Conservation (phyloP, 23 tunicate species). For the Oikopleura albicans region DNA sequence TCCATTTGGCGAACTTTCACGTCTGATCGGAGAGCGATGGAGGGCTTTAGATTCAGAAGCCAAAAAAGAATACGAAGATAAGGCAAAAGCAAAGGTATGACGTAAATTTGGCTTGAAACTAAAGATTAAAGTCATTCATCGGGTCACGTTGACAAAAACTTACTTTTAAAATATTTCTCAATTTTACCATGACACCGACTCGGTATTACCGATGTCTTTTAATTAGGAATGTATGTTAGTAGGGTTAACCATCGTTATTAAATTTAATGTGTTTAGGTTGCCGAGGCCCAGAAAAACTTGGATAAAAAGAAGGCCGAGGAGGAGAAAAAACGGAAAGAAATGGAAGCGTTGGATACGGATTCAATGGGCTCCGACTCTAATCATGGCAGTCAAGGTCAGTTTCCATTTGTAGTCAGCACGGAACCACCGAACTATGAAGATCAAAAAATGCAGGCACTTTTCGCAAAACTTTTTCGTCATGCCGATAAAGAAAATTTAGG, state of each 20-base stretch:
- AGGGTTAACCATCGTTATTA: too few relatives aligned
- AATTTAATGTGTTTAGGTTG: neutral
- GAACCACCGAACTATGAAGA: too few relatives aligned
- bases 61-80: conserved; percentile 67
- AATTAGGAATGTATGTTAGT: too few relatives aligned
- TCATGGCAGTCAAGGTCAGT: neutral
- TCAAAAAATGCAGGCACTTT: too few relatives aligned
- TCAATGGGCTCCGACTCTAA: neutral
- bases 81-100: conserved; percentile 29
- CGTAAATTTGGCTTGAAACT: neutral
- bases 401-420: too few relatives aligned
- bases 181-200: too few relatives aligned
- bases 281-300: neutral
- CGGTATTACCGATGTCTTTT: too few relatives aligned
- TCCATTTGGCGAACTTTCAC: neutral
- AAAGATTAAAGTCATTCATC: too few relatives aligned
- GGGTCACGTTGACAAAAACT: too few relatives aligned
- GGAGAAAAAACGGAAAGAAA: neutral
- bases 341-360: neutral
- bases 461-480: too few relatives aligned
- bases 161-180: too few relatives aligned
- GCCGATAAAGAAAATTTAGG: too few relatives aligned
- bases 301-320: neutral
- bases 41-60: conserved; percentile 52
- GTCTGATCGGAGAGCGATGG: conserved; percentile 61